Conservation (phyloP, 2,888 invertebrate genomes). For the Ornithoptera alexandrae region DNA sequence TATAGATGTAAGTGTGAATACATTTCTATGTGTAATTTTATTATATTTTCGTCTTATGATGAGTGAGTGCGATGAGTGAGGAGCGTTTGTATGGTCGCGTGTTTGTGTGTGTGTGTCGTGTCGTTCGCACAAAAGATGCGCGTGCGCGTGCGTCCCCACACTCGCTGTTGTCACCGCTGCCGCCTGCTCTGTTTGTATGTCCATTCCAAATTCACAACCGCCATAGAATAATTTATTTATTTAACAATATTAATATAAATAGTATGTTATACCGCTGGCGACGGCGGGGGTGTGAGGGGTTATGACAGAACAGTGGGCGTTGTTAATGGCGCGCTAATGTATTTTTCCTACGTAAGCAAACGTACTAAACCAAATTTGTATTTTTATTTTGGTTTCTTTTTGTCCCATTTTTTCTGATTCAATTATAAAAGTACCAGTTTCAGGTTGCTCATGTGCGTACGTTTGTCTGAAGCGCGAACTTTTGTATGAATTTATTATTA, state of each 20-base stretch:
- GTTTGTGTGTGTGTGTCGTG: conserved; percentile 2
- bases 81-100: conserved; percentile 4
- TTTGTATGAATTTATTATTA: conserved; percentile 67
- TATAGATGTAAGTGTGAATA: conserved; percentile 49
- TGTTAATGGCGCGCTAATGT: no score
- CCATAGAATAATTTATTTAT: conserved; percentile 33
- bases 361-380: no score
- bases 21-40: conserved; percentile 49
- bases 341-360: no score
- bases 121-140: conserved; percentile 17
- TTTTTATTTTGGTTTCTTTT: no score
- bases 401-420: no score
- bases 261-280: no score
- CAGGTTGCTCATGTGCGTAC: background rate
- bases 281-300: no score
- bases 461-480: conserved; percentile 43
- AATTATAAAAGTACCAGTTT: background rate
- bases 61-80: background rate
- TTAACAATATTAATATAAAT: no score
- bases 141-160: background rate
- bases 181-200: conserved; percentile 33
- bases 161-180: background rate
- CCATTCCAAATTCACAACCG: conserved; percentile 44
- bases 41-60: conserved; percentile 34
- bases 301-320: no score